Percentiles rank a stretch among this genome's conserved stretches.
Evolutionary conservation across 2,113 vertebrate species (phyloP).

Genomic region (Percopsis transmontana): DNA sequence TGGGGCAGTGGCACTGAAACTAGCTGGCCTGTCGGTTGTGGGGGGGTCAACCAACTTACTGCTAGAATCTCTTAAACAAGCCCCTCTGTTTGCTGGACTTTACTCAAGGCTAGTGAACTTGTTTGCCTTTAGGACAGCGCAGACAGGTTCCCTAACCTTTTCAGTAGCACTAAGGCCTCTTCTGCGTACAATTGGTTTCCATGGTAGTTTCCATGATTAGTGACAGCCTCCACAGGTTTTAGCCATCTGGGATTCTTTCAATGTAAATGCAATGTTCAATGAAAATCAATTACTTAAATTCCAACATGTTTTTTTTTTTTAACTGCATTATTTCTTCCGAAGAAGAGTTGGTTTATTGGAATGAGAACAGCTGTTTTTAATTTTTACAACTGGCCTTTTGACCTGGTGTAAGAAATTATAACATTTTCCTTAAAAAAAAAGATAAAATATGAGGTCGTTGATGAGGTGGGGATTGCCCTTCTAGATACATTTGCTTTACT

Average conservation of each 20-base stretch:
- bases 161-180: slow-evolving; percentile 26
- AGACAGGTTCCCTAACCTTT: slow-evolving; percentile 66
- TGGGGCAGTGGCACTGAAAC: background rate
- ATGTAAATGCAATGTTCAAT: background rate
- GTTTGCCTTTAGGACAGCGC: slow-evolving; percentile 68
- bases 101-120: slow-evolving; percentile 73
- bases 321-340: background rate
- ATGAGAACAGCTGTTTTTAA: background rate
- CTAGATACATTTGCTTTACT: background rate
- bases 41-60: slow-evolving; percentile 2
- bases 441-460: slow-evolving; percentile 1
- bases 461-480: background rate
- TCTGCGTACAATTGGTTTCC: slow-evolving; percentile 15
- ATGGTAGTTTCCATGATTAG: slow-evolving; percentile 9
- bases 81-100: slow-evolving; percentile 68
- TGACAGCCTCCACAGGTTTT: background rate
- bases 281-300: background rate
- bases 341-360: background rate
- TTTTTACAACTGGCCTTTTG: background rate
- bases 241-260: slow-evolving; percentile 17
- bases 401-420: background rate
- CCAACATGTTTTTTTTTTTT: background rate
- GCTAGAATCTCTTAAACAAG: slow-evolving; percentile 12
- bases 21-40: slow-evolving; percentile 2
- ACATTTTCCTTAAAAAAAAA: background rate